A percentile compares a stretch with the other conserved stretches of the same genome.
phyloP scores from a whole-genome alignment of 2,797 vertebrate genomes.

The Loris lydekkerianus region DNA sequence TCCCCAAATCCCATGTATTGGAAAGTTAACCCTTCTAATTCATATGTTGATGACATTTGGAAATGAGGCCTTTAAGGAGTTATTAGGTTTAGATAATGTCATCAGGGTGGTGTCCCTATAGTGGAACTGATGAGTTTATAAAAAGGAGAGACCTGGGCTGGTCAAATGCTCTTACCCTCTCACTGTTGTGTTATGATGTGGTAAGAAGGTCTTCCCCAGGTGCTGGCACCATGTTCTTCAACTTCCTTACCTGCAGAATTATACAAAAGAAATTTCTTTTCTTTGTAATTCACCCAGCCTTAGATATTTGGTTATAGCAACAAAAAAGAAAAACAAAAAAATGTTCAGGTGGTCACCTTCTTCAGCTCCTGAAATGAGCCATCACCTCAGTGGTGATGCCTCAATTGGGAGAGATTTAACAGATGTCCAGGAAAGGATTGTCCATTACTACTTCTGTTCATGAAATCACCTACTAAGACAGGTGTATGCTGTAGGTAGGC shows the following conservation, averaged over 20 bases:
- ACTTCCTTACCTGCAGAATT: background rate
- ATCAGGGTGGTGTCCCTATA: background rate
- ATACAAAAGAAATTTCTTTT: background rate
- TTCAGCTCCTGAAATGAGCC: background rate
- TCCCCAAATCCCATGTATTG: no score
- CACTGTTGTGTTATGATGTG: background rate
- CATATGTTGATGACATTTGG: background rate
- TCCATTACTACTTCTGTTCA: background rate
- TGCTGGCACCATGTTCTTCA: background rate
- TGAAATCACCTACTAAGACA: constrained; percentile 9
- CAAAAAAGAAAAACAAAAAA: background rate
- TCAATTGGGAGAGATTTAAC: background rate
- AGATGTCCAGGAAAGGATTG: background rate
- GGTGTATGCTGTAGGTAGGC: background rate
- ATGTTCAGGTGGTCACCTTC: background rate
- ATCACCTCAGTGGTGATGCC: background rate
- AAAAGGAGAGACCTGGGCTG: background rate
- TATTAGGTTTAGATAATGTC: background rate
- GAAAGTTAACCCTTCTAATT: background rate
- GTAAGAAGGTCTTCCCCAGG: background rate
- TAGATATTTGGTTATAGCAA: background rate
- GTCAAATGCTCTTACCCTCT: background rate
- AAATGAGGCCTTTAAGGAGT: no score
- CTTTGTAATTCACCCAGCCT: background rate
- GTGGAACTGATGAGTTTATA: background rate